Base-by-base conservation (phyloP, 2,888 invertebrate species). In the Cistogaster globosa region DNA sequence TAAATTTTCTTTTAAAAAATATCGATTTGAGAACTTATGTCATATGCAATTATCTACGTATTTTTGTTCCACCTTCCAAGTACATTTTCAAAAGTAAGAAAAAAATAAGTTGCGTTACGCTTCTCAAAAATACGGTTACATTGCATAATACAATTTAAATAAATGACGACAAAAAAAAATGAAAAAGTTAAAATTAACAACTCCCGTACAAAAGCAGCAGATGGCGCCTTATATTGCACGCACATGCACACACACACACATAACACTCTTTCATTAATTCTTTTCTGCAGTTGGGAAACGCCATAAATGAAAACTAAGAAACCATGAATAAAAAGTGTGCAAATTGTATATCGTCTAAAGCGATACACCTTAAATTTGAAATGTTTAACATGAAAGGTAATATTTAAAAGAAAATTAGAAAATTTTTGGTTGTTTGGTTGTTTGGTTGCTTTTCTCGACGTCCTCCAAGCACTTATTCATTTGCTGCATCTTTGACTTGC, bases 171-270 rank as follows among this genome's bases (percentile, higher is more conserved):
- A 32, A 5, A 32, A 32, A 32, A 32, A 32, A 32, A 5, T 7
- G 6, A 7, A 8, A 32, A 5, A n/a, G 11, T 36, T 48, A 36
- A 51, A 68, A 26, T 42, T 11, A 38, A 60, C 68, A 55, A 71
- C 62, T 63, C 42, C 62, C 36, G 55, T 51, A n/a, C 55, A 60
- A 45, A 45, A 42, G 38, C 81, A 67, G 58, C 82, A 82, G 79
- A 82, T 84, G 87, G 87, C 87, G 87, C 87, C 86, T 80, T 81
- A 55, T 53, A 77, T 48, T 76, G n/a, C 67, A 36, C 51, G 55
- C 12, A 63, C 18, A 36, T 12, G 51, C n/a, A 71, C 55, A 74
- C 78, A 16, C 62, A 32, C 26, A 12, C 7, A 38, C 58, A 38
- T 2, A 62, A 14, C 26, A 26, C 16, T 7, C 32, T 5, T 32